Base-by-base conservation (phyloP, 2,113 vertebrate genomes). In the Aphyosemion australe region DNA sequence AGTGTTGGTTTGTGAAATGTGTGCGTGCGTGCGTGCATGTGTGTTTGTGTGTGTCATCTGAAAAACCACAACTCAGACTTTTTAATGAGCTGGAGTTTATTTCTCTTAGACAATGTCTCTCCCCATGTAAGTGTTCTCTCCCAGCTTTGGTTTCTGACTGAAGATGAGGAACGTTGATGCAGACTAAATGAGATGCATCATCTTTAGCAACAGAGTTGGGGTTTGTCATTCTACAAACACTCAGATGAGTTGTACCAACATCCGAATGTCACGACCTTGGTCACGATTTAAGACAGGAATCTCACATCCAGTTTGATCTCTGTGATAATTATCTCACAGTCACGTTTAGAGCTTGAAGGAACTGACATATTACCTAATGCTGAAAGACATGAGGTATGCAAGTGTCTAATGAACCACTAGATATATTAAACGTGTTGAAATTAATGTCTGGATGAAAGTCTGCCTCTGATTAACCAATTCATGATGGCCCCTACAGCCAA, bases 291-390 rank as follows among this genome's bases (percentile, higher is more conserved):
- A 47, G 60, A 66, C 52, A 63, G 68, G 53, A 71, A 54, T 54
- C 42, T 56, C 61, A 68, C 74, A 79, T 88, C 82, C 80, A 87
- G 79, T 79, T 79, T 65, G 66, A 55, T 34, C 26, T 26, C 26
- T 26, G 26, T 26, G 26, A 26, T 26, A 26, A 34, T 56, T 72
- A 61, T 15, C 41, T 69, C 48, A 49, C 1, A 12, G 51, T 8
- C 19, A 42, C 6, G 63, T 68, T 47, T n/a, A 11, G 20, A 56
- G 20, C 57, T 18, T 21, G 21, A 69, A 56, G 20, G 4, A 19
- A 19, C 34, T 39, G 41, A 42, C 9, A 1, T 42, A 42, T 42
- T 5, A 21, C 19, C 19, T 18, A 13, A 20, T 13, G 11, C 20
- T 50, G 4, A 51, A 12, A 14, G 26, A 13, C 41, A 11, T 12